These are phyloP conservation scores for Gasterosteus nipponicus DNA, from an alignment of 2,113 vertebrate genomes.

Conservation along the genomic window DNA sequence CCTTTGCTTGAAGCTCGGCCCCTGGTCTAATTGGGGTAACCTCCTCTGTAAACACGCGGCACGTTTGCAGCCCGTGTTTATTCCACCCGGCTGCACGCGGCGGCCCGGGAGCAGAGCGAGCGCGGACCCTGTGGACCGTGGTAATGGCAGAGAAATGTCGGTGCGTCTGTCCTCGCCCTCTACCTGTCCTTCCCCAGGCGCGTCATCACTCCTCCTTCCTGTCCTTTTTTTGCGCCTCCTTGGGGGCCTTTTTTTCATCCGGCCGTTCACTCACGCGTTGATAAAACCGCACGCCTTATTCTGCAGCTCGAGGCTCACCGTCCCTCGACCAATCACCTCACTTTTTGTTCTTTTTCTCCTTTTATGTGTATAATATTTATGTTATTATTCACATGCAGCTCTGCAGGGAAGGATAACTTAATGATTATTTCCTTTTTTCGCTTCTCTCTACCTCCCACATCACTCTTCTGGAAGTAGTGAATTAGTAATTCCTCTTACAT, in stretches of 20 bases:
- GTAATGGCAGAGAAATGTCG: slow-evolving; percentile 70
- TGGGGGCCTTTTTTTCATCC: background rate
- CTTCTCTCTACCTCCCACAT: background rate
- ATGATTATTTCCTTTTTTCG: background rate
- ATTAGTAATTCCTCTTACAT: background rate
- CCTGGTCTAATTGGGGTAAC: slow-evolving; percentile 6
- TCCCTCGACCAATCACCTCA: background rate
- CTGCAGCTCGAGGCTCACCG: slow-evolving; percentile 14
- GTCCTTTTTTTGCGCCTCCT: slow-evolving; percentile 4
- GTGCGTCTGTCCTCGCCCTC: slow-evolving; percentile 46
- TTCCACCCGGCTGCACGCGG: slow-evolving; percentile 45
- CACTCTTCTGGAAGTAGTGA: background rate
- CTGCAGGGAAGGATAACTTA: background rate
- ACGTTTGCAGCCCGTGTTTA: slow-evolving; percentile 30
- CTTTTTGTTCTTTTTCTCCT: slow-evolving; percentile 3
- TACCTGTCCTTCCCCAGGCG: slow-evolving; percentile 34
- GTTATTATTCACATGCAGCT: background rate
- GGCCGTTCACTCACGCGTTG: background rate
- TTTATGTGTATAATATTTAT: background rate
- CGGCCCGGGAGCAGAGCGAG: slow-evolving; percentile 14
- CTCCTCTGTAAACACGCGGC: slow-evolving; percentile 28
- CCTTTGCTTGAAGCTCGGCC: slow-evolving; percentile 8
- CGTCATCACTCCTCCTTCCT: slow-evolving; percentile 15
- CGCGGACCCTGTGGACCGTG: slow-evolving; percentile 54
- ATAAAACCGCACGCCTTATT: background rate